These are phyloP conservation scores for Zaprionus tsacasi DNA, from an alignment of 1,140 invertebrate genomes.

Conservation along the genomic window DNA sequence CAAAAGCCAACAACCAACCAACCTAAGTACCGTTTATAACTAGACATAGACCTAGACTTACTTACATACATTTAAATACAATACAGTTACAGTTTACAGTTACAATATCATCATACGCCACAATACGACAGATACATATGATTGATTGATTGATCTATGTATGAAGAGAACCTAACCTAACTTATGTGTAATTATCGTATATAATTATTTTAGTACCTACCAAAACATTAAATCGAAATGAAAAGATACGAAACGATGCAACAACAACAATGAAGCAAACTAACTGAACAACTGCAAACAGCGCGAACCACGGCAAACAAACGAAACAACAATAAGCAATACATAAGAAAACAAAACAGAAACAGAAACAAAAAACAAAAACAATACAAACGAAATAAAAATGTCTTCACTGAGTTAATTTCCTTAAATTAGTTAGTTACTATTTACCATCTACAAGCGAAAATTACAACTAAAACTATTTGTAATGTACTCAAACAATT, in stretches of 20 bases:
- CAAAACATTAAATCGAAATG: conserved; percentile 41
- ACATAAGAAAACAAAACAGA: conserved; percentile 41
- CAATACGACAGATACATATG: conserved; percentile 34
- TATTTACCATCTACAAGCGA: conserved; percentile 40
- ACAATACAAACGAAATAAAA: conserved; percentile 53
- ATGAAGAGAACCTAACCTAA: conserved; percentile 37
- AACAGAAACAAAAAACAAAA: conserved; percentile 61
- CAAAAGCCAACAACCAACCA: conserved; percentile 83
- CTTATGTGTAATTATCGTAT: conserved; percentile 48
- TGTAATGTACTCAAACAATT: conserved; percentile 52
- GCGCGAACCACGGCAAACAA: conserved; percentile 25
- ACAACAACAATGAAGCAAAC: conserved; percentile 37
- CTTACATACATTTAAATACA: conserved; percentile 13
- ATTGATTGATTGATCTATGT: conserved; percentile 6
- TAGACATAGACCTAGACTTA: conserved; percentile 62
- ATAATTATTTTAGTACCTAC: conserved; percentile 68
- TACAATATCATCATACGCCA: conserved; percentile 49
- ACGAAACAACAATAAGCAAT: conserved; percentile 54
- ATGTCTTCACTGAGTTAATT: conserved; percentile 68
- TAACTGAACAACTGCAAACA: conserved; percentile 33
- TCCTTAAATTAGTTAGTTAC: conserved; percentile 49
- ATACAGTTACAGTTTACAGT: conserved; percentile 27
- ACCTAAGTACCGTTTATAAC: conserved; percentile 79
- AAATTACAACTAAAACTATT: conserved; percentile 28
- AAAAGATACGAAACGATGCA: conserved; percentile 22